Base-by-base conservation (phyloP, 2,797 vertebrate genomes). In the Betta splendens region DNA sequence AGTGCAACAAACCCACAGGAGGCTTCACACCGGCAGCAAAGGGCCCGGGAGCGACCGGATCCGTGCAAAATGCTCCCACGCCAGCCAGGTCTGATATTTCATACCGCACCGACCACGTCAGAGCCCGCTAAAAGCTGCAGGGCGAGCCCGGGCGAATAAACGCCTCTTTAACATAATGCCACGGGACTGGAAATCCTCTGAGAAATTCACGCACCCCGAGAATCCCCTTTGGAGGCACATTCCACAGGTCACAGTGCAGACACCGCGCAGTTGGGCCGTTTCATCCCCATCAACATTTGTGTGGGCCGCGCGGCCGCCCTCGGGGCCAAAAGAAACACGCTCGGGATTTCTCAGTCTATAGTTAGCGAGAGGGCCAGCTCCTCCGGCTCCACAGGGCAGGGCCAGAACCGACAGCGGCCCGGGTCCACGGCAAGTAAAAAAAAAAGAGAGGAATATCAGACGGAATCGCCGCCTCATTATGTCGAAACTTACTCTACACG, bases 231-330 rank as follows among this genome's bases (percentile, higher is more conserved):
- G 85, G 88, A 85, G 80, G 63, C 81, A 65, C 89, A 86, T 87
- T 89, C 84, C 70, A 38, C 35, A 80, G 87, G 81, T 91, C 88
- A 86, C 71, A 80, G 84, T 79, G 81, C 76, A 90, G 78, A 84
- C 78, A 70, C 77, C 71, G 54, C 63, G 42, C 80, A 80, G 87
- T 76, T 69, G 22, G 63, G 39, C 72, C 66, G 68, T 71, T 85
- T 90, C 83, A 84, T 83, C 82, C 85, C 56, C 62, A 72, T 82
- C 89, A 90, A 87, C 88, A 89, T 90, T 92, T 90, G 83, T 84
- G 83, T 85, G 84, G 85, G 84, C 79, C 36, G 28, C 70, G 39
- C 81, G 75, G 78, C 69, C 74, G 16, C 75, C 82, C 80, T 9
- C 36, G 54, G 85, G n/a, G 81, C 79, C 80, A 75, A 80, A 81